A percentile compares a stretch with the other conserved stretches of the same genome.
Conservation (phyloP, 2,113 vertebrate genomes). For the Caranx melampygus region DNA sequence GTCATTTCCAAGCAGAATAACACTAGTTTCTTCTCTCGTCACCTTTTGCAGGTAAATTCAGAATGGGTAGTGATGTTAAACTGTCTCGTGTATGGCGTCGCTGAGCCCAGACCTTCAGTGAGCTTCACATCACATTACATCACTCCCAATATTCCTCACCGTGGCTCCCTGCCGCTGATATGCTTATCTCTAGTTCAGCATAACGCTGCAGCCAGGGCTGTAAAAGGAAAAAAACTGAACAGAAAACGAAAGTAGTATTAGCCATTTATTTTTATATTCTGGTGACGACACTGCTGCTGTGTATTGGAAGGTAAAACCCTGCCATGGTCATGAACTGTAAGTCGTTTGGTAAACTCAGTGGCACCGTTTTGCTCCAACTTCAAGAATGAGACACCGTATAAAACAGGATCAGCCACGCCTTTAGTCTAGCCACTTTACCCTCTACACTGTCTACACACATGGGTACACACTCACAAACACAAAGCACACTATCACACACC, state of each 20-base stretch:
- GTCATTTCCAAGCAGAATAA: slow-evolving; percentile 73
- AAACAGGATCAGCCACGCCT: slow-evolving; percentile 61
- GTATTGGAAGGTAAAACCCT: slow-evolving; percentile 43
- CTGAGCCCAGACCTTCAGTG: slow-evolving; percentile 56
- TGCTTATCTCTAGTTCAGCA: slow-evolving; percentile 14
- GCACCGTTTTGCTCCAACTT: slow-evolving; percentile 66
- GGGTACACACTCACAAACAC: neutral
- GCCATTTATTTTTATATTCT: slow-evolving; percentile 40
- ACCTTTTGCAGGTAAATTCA: slow-evolving; percentile 70
- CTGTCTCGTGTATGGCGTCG: slow-evolving; percentile 49
- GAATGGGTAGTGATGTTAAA: slow-evolving; percentile 64
- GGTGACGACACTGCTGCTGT: slow-evolving; percentile 38
- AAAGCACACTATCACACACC: slow-evolving; percentile 1
- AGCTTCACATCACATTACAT: slow-evolving; percentile 62
- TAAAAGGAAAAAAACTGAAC: slow-evolving; percentile 55
- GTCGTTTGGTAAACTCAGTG: slow-evolving; percentile 52
- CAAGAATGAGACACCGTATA: slow-evolving; percentile 48
- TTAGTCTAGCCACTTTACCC: slow-evolving; percentile 39
- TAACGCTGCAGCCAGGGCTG: slow-evolving; percentile 22
- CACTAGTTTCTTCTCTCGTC: slow-evolving; percentile 66
- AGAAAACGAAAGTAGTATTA: slow-evolving; percentile 42
- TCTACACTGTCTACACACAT: neutral
- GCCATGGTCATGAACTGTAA: slow-evolving; percentile 47
- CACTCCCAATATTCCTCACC: slow-evolving; percentile 43
- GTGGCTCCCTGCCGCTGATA: slow-evolving; percentile 26